Percentiles rank a stretch among this genome's conserved stretches.
Conservation (phyloP, 1,140 invertebrate genomes). For the Paraescarpia echinospica region DNA sequence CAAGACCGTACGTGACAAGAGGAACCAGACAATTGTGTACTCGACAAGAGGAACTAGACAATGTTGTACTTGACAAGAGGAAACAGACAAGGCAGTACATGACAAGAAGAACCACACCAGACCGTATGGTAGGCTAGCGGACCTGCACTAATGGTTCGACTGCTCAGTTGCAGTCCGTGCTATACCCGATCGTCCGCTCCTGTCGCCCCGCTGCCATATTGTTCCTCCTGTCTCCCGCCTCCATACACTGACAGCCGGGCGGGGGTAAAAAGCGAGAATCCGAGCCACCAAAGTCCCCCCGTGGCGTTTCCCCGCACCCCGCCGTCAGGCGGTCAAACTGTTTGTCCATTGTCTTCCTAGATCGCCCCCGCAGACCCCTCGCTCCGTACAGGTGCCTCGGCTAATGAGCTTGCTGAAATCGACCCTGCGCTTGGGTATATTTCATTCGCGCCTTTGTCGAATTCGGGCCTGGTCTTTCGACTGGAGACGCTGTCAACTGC, state of each 20-base stretch:
- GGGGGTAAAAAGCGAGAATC: slow-evolving; percentile 3
- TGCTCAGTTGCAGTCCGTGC: not conserved
- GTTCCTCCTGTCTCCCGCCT: not conserved
- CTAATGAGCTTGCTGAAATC: not conserved
- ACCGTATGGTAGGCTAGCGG: no score
- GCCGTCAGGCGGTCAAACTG: not conserved
- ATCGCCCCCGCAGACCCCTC: not conserved
- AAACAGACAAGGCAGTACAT: no score
- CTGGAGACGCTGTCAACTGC: not conserved
- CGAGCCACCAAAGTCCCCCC: not conserved
- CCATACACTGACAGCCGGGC: not conserved
- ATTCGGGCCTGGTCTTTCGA: not conserved
- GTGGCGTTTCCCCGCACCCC: not conserved
- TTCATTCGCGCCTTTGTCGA: not conserved
- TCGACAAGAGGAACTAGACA: not conserved
- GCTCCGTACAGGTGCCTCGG: not conserved
- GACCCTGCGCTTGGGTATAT: not conserved
- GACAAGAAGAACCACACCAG: no score
- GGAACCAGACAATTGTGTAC: no score
- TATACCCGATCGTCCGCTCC: not conserved
- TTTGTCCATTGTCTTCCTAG: not conserved
- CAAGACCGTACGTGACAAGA: no score
- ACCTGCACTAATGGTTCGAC: not conserved
- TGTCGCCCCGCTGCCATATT: not conserved
- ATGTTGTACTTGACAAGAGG: no score